phyloP scores from a whole-genome alignment of 2,888 invertebrate species.

The Vannuccia rotundouncinata region DNA sequence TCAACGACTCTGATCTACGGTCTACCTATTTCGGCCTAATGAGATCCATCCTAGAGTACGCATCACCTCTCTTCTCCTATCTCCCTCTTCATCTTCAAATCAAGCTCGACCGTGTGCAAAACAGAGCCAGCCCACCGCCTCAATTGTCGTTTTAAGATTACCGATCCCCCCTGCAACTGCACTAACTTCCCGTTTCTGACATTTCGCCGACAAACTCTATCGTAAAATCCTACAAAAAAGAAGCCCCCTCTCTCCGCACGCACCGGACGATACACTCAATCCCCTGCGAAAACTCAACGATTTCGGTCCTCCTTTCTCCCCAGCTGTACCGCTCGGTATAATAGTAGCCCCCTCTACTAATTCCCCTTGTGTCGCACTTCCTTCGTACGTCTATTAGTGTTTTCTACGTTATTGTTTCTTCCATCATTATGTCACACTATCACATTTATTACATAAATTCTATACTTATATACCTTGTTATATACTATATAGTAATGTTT shows the following conservation, averaged over 20 bases:
- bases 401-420: no score
- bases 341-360: background rate
- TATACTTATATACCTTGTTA: no score
- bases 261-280: background rate
- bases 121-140: constrained; percentile 17
- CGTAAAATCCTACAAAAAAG: background rate
- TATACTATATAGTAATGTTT: no score
- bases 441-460: no score
- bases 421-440: no score
- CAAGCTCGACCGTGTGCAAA: background rate
- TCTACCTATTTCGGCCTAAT: background rate
- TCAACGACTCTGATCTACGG: constrained; percentile 7
- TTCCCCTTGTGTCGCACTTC: background rate
- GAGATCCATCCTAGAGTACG: background rate
- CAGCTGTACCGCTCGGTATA: constrained; percentile 9
- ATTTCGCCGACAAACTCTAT: background rate
- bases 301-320: background rate
- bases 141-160: background rate
- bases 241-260: background rate
- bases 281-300: background rate
- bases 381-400: background rate
- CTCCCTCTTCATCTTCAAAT: constrained; percentile 4
- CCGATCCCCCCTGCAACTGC: constrained; percentile 1
- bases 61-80: background rate
- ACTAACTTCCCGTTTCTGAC: background rate